phyloP scores from a whole-genome alignment of 1,140 invertebrate genomes.

The Lucilia sericata region DNA sequence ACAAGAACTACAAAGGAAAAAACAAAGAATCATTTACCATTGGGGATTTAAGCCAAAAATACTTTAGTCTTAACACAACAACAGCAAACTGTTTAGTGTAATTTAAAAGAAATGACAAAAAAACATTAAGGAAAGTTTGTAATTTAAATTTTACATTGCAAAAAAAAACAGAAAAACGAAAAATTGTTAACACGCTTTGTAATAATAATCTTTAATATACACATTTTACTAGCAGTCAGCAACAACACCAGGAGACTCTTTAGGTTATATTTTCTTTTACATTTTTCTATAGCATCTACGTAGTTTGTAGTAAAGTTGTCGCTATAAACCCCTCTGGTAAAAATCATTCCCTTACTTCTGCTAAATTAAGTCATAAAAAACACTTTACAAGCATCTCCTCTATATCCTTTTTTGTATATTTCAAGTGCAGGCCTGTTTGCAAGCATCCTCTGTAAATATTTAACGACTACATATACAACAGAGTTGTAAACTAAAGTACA shows the following conservation, averaged over 20 bases:
- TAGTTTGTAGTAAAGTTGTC: no score
- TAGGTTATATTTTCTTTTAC: no score
- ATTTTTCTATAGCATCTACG: no score
- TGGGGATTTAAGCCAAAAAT: no score
- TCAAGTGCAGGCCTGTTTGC: background rate
- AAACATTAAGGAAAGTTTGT: background rate
- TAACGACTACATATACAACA: background rate
- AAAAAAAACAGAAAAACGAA: background rate
- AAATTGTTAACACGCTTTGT: background rate
- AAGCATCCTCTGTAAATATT: background rate
- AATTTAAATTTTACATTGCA: background rate
- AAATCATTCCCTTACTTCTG: background rate
- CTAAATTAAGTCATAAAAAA: slow-evolving; percentile 1
- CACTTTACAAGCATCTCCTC: background rate
- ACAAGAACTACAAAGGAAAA: no score
- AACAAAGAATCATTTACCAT: no score
- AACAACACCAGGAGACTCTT: background rate
- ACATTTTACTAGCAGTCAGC: background rate
- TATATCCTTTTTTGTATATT: background rate
- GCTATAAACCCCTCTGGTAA: background rate
- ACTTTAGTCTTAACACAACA: no score
- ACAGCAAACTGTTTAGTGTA: background rate
- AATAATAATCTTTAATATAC: background rate
- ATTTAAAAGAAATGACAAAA: background rate
- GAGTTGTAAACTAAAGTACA: no score